Conservation (phyloP, 2,797 vertebrate species). For the Acridotheres tristis region DNA sequence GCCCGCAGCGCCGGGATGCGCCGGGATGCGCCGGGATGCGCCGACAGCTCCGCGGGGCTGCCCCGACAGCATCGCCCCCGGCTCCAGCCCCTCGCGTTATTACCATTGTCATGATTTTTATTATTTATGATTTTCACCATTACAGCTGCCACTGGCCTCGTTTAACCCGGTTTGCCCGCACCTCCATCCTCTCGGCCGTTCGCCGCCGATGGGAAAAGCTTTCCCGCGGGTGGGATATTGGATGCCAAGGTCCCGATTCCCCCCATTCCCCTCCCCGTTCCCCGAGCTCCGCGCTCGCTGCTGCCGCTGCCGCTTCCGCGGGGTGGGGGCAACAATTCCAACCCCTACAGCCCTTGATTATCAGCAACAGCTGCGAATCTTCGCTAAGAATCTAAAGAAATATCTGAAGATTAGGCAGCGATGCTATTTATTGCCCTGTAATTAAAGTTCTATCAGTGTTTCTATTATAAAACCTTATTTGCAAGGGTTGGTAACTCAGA, state of each 20-base stretch:
- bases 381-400: conserved; percentile 65
- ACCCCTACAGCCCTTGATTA: conserved; percentile 42
- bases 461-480: conserved; percentile 74
- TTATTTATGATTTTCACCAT: background rate
- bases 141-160: conserved; percentile 33
- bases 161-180: conserved; percentile 56
- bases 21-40: background rate
- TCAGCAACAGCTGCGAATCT: conserved; percentile 75
- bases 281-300: background rate
- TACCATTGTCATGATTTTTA: background rate
- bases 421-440: conserved; percentile 80
- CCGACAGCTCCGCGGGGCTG: background rate
- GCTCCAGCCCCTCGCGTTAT: background rate
- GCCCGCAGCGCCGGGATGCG: background rate
- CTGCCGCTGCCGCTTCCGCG: background rate
- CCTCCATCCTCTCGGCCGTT: background rate
- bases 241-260: background rate
- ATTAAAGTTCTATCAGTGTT: conserved; percentile 78
- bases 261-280: background rate
- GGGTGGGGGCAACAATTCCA: conserved; percentile 37
- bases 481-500: conserved; percentile 75
- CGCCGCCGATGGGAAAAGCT: background rate
- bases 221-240: background rate
- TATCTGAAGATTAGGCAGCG: conserved; percentile 74
- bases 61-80: background rate